Conservation (phyloP, 2,888 invertebrate species). For the Odontocolon sp. region DNA sequence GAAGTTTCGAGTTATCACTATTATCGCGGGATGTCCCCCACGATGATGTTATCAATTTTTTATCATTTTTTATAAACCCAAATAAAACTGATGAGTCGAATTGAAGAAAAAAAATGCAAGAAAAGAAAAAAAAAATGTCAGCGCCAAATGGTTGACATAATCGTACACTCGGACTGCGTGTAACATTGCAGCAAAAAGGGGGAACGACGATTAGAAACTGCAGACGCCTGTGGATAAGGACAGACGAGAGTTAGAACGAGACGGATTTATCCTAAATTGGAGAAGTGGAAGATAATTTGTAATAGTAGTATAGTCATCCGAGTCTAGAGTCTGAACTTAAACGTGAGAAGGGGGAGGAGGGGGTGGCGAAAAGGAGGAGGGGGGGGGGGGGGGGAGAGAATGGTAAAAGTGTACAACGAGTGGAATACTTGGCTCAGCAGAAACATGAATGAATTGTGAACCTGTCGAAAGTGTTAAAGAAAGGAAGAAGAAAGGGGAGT, state of each 20-base stretch:
- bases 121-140: conserved; percentile 7
- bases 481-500: conserved; percentile 44
- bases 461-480: conserved; percentile 63
- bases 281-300: conserved; percentile 37
- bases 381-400: conserved; percentile 52
- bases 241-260: not conserved
- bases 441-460: conserved; percentile 75
- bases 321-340: conserved; percentile 11
- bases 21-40: not conserved
- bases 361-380: conserved; percentile 53
- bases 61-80: not conserved
- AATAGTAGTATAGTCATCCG: conserved; percentile 5
- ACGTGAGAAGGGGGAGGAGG: conserved; percentile 47
- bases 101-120: conserved; percentile 9
- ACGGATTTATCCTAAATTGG: conserved; percentile 27
- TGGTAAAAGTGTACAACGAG: conserved; percentile 48
- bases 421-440: conserved; percentile 57
- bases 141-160: conserved; percentile 1
- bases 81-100: not conserved
- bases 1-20: not conserved
- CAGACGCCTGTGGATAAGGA: conserved; percentile 31
- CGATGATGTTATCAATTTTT: not conserved
- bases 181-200: not conserved
- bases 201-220: conserved; percentile 23
- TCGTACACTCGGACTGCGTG: conserved; percentile 6